A percentile compares a stretch with the other conserved stretches of the same genome.
These are phyloP conservation scores for Ctenochaetus hawaiiensis DNA, from an alignment of 2,797 vertebrate genomes.

Conservation along the genomic window DNA sequence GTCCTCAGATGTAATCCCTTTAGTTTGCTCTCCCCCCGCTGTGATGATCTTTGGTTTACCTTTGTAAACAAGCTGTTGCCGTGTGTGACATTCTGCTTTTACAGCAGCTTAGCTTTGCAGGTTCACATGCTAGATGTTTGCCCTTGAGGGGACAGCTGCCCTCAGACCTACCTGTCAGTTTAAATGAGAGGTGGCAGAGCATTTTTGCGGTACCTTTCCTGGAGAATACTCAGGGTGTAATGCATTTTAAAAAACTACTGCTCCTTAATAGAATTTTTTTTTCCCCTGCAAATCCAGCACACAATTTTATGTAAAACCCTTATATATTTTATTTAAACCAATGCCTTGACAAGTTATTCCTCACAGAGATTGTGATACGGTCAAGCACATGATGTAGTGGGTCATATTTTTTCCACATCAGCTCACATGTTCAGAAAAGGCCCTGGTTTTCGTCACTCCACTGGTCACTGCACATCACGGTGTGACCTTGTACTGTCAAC, in stretches of 20 bases:
- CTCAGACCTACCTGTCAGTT: conserved; percentile 73
- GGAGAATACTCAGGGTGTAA: conserved; percentile 31
- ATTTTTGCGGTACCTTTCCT: conserved; percentile 52
- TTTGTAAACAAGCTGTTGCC: conserved; percentile 63
- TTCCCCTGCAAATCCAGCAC: neutral
- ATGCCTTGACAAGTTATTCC: neutral
- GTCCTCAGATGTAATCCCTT: conserved; percentile 23
- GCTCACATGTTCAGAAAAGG: conserved; percentile 7
- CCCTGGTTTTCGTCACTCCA: conserved; percentile 7
- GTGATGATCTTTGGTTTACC: conserved; percentile 51
- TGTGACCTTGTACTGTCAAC: conserved; percentile 20
- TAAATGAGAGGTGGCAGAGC: conserved; percentile 54
- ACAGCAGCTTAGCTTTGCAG: conserved; percentile 65
- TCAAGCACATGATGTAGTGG: conserved; percentile 15
- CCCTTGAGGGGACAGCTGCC: conserved; percentile 76
- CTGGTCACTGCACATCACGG: conserved; percentile 17
- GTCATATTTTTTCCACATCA: conserved; percentile 16
- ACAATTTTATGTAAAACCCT: neutral
- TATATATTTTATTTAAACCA: neutral
- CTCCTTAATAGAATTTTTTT: conserved; percentile 15
- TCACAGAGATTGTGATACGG: conserved; percentile 3
- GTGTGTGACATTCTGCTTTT: conserved; percentile 68
- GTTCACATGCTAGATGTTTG: conserved; percentile 58
- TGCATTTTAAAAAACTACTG: conserved; percentile 26
- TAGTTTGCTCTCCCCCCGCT: conserved; percentile 15